These are phyloP conservation scores for Apogon talboti DNA, from an alignment of 2,797 vertebrate species.

Conservation along the genomic window DNA sequence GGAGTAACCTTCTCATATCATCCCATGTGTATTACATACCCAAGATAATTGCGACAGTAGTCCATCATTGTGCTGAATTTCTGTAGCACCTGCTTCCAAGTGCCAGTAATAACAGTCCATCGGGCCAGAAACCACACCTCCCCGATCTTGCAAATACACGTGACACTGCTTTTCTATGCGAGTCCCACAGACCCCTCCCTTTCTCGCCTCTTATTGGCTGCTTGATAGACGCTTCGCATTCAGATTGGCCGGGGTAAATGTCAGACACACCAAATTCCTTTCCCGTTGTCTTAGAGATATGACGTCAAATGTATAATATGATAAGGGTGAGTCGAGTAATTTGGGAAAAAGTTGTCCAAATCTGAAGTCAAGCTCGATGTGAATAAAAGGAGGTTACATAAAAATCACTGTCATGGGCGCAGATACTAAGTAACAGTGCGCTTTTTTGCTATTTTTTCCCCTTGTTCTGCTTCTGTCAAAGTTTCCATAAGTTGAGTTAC, in stretches of 20 bases:
- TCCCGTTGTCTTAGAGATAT: slow-evolving; percentile 76
- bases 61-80: slow-evolving; percentile 1
- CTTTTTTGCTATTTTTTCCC: not conserved
- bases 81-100: slow-evolving; percentile 64
- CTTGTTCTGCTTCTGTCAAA: not conserved
- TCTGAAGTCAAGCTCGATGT: not conserved
- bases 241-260: slow-evolving; percentile 68
- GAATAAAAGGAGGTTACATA: not conserved
- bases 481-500: slow-evolving; percentile 5
- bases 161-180: slow-evolving; percentile 63
- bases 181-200: slow-evolving; percentile 43
- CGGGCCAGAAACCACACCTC: slow-evolving; percentile 66
- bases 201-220: slow-evolving; percentile 67
- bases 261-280: slow-evolving; percentile 68
- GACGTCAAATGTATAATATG: slow-evolving; percentile 80
- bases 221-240: slow-evolving; percentile 51
- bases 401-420: too few species aligned
- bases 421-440: not conserved
- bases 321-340: slow-evolving; percentile 43
- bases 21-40: not conserved
- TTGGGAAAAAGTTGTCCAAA: slow-evolving; percentile 32
- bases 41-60: slow-evolving; percentile 5
- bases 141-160: slow-evolving; percentile 72
- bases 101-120: slow-evolving; percentile 49
- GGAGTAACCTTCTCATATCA: not conserved